Evolutionary conservation across 2,113 vertebrate genomes (phyloP).

Genomic region (Piaya cayana): DNA sequence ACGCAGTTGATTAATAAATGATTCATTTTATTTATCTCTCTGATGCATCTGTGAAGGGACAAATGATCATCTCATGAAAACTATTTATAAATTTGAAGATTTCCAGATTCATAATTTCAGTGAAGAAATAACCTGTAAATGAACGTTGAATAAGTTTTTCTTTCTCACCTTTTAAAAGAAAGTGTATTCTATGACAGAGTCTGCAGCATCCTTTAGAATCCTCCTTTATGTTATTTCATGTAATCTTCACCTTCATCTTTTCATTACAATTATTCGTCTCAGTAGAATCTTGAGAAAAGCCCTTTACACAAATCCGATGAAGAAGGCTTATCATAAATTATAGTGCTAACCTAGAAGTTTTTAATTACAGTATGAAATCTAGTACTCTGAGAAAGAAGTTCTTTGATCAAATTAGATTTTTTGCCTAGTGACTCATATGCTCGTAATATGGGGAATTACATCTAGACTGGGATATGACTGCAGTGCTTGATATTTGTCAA

Average conservation of each 20-base stretch:
- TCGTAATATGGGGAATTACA: background rate
- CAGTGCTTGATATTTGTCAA: background rate
- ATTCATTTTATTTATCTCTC: background rate
- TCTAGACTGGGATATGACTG: fast-evolving
- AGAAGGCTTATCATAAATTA: constrained; percentile 8
- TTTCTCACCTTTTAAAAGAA: background rate
- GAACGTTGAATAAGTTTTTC: background rate
- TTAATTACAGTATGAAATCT: background rate
- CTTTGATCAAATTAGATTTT: background rate
- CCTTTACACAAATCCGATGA: background rate
- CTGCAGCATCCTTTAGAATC: background rate
- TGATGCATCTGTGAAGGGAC: background rate
- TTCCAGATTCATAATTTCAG: background rate
- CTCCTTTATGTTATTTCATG: background rate
- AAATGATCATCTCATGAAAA: background rate
- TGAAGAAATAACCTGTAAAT: background rate
- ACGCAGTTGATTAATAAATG: background rate
- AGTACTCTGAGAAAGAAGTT: background rate
- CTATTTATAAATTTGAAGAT: background rate
- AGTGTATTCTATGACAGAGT: background rate
- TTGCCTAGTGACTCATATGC: background rate
- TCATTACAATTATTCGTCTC: background rate
- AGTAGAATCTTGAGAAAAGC: background rate
- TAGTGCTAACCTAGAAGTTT: background rate
- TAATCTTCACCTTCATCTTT: background rate